Evolutionary conservation across 2,797 vertebrate genomes (phyloP).

Genomic region (Cuniculus paca): DNA sequence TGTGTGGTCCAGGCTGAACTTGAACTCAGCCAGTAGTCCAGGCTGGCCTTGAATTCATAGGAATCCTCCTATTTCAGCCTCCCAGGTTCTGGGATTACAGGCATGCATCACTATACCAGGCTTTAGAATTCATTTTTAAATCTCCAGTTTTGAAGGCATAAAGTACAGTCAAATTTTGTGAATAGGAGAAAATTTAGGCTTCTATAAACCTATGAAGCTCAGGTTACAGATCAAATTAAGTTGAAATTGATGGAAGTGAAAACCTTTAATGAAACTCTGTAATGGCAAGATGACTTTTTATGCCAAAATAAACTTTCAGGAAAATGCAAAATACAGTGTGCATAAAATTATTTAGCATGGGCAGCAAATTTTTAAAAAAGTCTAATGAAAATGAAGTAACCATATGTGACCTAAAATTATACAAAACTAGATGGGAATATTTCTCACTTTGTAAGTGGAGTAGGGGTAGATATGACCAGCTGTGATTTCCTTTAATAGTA

Average conservation of each 20-base stretch:
- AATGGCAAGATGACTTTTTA: conserved; percentile 97
- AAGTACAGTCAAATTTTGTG: conserved; percentile 92
- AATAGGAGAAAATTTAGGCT: conserved; percentile 95
- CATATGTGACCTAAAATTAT: conserved; percentile 94
- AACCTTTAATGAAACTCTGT: conserved; percentile 95
- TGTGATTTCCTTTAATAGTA: conserved; percentile 95
- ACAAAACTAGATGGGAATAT: conserved; percentile 96
- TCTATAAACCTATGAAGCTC: conserved; percentile 93
- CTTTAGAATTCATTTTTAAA: conserved; percentile 82
- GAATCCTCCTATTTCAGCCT: background rate
- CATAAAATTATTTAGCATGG: conserved; percentile 96
- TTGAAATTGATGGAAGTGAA: conserved; percentile 98
- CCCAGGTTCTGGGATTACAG: background rate
- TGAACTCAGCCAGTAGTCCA: too few relatives aligned
- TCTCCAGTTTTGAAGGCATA: conserved; percentile 94
- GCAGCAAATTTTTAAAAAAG: conserved; percentile 94
- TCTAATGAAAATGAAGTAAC: conserved; percentile 93
- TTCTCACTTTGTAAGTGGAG: conserved; percentile 95
- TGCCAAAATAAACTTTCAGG: conserved; percentile 96
- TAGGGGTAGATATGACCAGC: conserved; percentile 94
- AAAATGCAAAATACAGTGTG: conserved; percentile 95
- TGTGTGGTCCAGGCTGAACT: background rate
- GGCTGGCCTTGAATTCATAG: background rate
- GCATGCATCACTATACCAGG: background rate
- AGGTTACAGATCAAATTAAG: conserved; percentile 97